phyloP scores from a whole-genome alignment of 1,140 invertebrate species.

The Apis laboriosa region DNA sequence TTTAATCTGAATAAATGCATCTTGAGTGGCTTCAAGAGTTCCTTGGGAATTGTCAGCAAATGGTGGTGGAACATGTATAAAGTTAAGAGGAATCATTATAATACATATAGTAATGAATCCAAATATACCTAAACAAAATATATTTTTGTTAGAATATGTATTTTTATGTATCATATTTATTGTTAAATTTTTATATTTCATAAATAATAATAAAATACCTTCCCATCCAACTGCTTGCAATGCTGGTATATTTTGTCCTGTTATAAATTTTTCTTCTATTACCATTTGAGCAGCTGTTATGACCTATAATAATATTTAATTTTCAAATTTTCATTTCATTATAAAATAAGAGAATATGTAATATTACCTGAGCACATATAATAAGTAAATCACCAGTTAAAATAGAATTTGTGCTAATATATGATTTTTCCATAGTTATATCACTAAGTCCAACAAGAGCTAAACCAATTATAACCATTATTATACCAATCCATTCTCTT shows the following conservation, averaged over 20 bases:
- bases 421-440: constrained; percentile 81
- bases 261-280: constrained; percentile 95
- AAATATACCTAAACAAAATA: constrained; percentile 85
- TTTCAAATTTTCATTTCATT: neutral
- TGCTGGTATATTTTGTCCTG: constrained; percentile 90
- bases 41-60: constrained; percentile 89
- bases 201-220: constrained; percentile 79
- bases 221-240: constrained; percentile 96
- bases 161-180: neutral
- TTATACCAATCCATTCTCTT: constrained; percentile 93
- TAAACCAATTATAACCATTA: constrained; percentile 90
- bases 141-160: neutral
- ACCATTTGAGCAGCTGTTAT: constrained; percentile 96
- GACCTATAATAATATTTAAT: constrained; percentile 79
- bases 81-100: constrained; percentile 92
- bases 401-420: constrained; percentile 87
- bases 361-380: constrained; percentile 88
- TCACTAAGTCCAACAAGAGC: constrained; percentile 91
- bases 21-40: constrained; percentile 92
- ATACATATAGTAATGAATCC: constrained; percentile 89
- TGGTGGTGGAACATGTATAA: constrained; percentile 86
- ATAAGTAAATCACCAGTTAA: constrained; percentile 96
- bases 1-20: constrained; percentile 91
- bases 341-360: neutral
- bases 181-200: neutral